Evolutionary conservation across 2,888 invertebrate genomes (phyloP), one percentile per base, ranked within the genome.

Genomic region (Drosophila quinaria): DNA sequence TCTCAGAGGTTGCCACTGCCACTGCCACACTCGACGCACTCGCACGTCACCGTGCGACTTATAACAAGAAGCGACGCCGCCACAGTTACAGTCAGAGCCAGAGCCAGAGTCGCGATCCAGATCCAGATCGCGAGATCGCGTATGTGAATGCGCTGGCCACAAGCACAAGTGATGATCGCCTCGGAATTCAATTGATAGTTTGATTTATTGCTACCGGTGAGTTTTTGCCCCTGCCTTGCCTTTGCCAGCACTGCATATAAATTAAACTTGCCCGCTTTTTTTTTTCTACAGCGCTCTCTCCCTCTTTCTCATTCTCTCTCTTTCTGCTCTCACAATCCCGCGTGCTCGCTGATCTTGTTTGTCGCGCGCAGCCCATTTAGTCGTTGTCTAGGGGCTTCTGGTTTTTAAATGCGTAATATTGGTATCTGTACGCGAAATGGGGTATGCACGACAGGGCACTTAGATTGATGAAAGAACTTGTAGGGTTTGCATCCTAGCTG

Each of bases 131-230:
- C 60, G 51, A 60, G 59, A 73, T 58, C 54, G 64, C 46, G 37
- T 33, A 46, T 56, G 56, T 47, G 52, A 52, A 52, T 52, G 47
- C 47, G 41, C 61, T 35, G 42, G 46, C 11, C 60, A 56, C 47
- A 58, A 58, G 33, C 89, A 82, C 82, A 87, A 91, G 85, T 90
- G 91, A 90, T 91, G 91, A 91, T 90, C 89, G 81, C 85, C 87
- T 83, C 85, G 91, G 91, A 91, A 90, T 90, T 91, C 90, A 92
- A 91, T 91, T 92, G 92, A 91, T 92, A 90, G 91, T 90, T 91
- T 92, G 91, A 91, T 91, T 91, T 91, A 91, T 91, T 90, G 91
- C 91, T 90, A 90, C 91, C 89, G 90, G 91, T 90, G 85, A 81
- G 67, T 79, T 88, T 86, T 89, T 85, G 70, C 49, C 50, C 49